Evolutionary conservation across 1,140 invertebrate genomes (phyloP), one percentile per base, ranked within the genome.

Genomic region (Bradysia coprophila): DNA sequence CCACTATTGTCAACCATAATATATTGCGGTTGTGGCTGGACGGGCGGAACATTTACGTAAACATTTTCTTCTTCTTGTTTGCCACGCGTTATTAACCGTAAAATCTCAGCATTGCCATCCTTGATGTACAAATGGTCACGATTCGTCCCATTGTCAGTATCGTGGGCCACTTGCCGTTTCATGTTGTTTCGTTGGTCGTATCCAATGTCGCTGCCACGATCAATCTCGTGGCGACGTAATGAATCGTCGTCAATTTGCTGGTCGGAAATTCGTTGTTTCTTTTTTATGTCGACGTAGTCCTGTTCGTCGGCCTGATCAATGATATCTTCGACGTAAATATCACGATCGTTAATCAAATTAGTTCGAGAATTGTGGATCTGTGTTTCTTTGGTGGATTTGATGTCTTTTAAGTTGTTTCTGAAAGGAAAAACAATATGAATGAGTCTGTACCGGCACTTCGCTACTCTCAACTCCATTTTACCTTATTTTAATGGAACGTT

Each of bases 81-180:
- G 10, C 77, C 79, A 51, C 81, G 66, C 0, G 81, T 83, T 21
- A 84, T 74, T n/a, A 87, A 59, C 46, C 81, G 64, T 34, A 87
- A 59, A 39, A 87, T 81, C 63, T 86, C 83, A 1, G 81, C 76
- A 49, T 84, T 82, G 0, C 82, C 83, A 51, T 86, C 81, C 50
- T 81, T 73, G 19, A 81, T 81, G 52, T 80, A 85, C 49, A 75
- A 72, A 49, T 79, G 76, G 48, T 83, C 78, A 28, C 78, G 61
- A 16, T 64, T 67, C 15, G 36, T 40, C 39, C 52, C 51, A 13
- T 48, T 41, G 20, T 49, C 46, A 15, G 41, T 44, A 34, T 48
- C 44, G 23, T 49, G 43, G 31, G 40, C 59, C 60, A 38, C 44
- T 45, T 43, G 46, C 24, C 51, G 51, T 19, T 53, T 57, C 3